A percentile compares a stretch with the other conserved stretches of the same genome.
These are phyloP conservation scores for Silurus meridionalis DNA, from an alignment of 2,113 vertebrate genomes.

Conservation along the genomic window DNA sequence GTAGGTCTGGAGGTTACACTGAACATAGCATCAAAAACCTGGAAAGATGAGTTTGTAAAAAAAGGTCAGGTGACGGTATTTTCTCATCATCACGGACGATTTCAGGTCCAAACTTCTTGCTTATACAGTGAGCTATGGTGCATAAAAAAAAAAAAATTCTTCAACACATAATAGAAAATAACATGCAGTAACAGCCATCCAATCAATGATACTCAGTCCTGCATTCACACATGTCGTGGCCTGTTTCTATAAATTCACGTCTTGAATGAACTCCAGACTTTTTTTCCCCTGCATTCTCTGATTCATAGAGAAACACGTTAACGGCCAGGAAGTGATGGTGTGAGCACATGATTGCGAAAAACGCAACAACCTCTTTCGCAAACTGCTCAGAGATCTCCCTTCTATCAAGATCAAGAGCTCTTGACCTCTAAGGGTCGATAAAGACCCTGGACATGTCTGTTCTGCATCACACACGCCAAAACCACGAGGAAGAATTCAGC, in stretches of 20 bases:
- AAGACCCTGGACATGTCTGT: background rate
- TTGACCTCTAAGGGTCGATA: background rate
- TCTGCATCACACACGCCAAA: background rate
- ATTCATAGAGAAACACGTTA: slow-evolving; percentile 20
- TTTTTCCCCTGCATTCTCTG: background rate
- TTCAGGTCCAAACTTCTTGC: background rate
- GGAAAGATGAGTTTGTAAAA: too few species aligned
- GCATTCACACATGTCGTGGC: too few species aligned
- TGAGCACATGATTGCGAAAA: slow-evolving; percentile 34
- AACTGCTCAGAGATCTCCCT: background rate
- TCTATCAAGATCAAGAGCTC: slow-evolving; percentile 10
- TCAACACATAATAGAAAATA: background rate
- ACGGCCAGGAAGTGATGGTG: slow-evolving; percentile 36
- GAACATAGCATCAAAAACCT: too few species aligned
- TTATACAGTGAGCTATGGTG: background rate
- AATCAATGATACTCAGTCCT: background rate
- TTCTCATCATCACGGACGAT: background rate
- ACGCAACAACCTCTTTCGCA: slow-evolving; percentile 22
- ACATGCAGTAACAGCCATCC: background rate
- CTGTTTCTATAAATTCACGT: background rate
- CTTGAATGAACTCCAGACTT: background rate
- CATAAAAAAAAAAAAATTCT: background rate
- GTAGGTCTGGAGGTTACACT: too few species aligned
- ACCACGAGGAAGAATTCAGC: background rate
- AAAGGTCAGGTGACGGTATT: too few species aligned